Percentiles rank a stretch among this genome's conserved stretches.
Evolutionary conservation across 2,888 invertebrate species (phyloP).

Genomic region (Bellardia bayeri): DNA sequence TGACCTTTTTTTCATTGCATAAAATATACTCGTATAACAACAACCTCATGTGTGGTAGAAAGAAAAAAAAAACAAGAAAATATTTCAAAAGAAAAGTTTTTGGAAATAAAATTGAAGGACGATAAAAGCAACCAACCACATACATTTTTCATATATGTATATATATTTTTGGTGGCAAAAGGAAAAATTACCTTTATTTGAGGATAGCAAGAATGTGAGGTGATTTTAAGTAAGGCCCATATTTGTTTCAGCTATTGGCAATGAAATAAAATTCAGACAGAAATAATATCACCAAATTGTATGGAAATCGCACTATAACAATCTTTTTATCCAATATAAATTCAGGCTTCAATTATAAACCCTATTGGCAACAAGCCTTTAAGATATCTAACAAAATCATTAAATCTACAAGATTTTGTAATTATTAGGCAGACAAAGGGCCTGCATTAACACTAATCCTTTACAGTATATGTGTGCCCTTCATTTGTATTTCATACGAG

Average conservation of each 20-base stretch:
- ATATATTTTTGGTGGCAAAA: neutral
- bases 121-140: conserved; percentile 8
- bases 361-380: too few relatives aligned
- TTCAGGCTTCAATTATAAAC: too few relatives aligned
- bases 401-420: too few relatives aligned
- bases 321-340: too few relatives aligned
- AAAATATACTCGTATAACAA: neutral
- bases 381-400: too few relatives aligned
- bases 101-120: neutral
- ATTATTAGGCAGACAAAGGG: neutral
- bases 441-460: neutral
- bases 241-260: too few relatives aligned
- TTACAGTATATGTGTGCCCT: neutral
- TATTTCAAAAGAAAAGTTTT: conserved; percentile 11
- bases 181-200: neutral
- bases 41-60: conserved; percentile 22
- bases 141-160: neutral
- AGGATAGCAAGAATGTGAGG: neutral
- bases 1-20: conserved; percentile 45
- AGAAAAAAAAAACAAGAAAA: neutral
- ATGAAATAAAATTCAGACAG: too few relatives aligned
- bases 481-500: conserved; percentile 2
- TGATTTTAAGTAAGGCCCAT: neutral
- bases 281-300: too few relatives aligned
- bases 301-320: too few relatives aligned